Base-by-base conservation (phyloP, 2,113 vertebrate genomes). In the Tor tambroides region DNA sequence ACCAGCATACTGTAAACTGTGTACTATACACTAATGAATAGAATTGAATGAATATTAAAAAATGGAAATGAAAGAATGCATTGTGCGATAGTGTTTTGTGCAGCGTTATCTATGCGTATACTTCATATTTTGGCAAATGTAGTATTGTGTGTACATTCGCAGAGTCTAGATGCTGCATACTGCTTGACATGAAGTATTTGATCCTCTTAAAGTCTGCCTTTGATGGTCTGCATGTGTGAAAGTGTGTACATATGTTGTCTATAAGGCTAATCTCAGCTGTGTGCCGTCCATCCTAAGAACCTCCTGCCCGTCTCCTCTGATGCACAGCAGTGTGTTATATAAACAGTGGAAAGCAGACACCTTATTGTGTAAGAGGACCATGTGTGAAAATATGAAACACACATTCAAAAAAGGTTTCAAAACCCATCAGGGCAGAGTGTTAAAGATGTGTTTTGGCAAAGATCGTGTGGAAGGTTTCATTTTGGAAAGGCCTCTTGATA, bases 331-430 rank as follows among this genome's bases (percentile, higher is more conserved):
- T 54, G 3, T 30, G 75, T 82, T 80, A 32, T 88, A 30, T 93
- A 94, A 94, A 92, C 90, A 89, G 6, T 82, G 90, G 85, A 90
- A 90, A 92, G 87, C 79, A 83, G 87, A 92, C 86, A 89, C 87
- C 87, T 78, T 77, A 83, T 90, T 93, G 91, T 90, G 88, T 35
- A 35, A 88, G 71, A 86, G 71, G 63, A 85, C 85, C 88, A 89
- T 87, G 87, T 91, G 91, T 91, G 88, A 92, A 92, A 93, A 91
- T 90, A 91, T 23, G 23, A 74, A 56, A 63, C 43, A 83, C 74
- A 74, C 85, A 79, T 90, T 92, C 87, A 49, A 85, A 80, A 90
- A 41, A 84, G 72, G 87, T 89, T 83, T 35, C 90, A 87, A 89
- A 88, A 90, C 88, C 19, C 35, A 79, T 86, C 82, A 82, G 82